Evolutionary conservation across 2,113 vertebrate genomes (phyloP).

Genomic region (Romanogobio albipinnatus): DNA sequence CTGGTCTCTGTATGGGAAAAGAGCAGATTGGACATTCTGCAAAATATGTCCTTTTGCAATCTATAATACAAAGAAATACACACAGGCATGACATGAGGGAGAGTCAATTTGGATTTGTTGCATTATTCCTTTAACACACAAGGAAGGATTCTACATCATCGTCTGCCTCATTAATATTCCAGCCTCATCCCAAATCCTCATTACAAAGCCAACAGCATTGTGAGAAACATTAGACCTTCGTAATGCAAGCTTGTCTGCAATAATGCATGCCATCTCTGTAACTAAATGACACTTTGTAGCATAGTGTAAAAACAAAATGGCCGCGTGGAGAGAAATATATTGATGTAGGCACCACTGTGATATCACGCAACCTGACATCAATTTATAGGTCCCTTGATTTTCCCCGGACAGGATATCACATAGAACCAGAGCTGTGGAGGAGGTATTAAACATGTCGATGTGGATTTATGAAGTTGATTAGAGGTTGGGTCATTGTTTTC

Average conservation of each 20-base stretch:
- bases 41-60: not conserved
- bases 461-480: slow-evolving; percentile 69
- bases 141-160: not conserved
- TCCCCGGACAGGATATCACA: slow-evolving; percentile 40
- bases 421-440: slow-evolving; percentile 52
- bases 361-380: slow-evolving; percentile 16
- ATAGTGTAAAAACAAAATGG: slow-evolving; percentile 42
- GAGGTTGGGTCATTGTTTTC: slow-evolving; percentile 64
- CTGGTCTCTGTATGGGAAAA: not conserved
- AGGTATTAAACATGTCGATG: slow-evolving; percentile 65
- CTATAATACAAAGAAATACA: not conserved
- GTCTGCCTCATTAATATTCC: not conserved
- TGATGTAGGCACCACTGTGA: not conserved
- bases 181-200: slow-evolving; percentile 4
- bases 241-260: not conserved
- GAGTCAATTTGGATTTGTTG: not conserved
- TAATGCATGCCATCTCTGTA: slow-evolving; percentile 24
- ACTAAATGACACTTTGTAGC: slow-evolving; percentile 21
- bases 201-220: slow-evolving; percentile 17
- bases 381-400: slow-evolving; percentile 39
- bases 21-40: not conserved
- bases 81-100: not conserved
- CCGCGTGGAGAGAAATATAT: slow-evolving; percentile 24
- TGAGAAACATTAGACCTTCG: not conserved
- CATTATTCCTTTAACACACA: not conserved